Evolutionary conservation across 2,113 vertebrate genomes (phyloP).

Genomic region (Pteruthius melanotis): DNA sequence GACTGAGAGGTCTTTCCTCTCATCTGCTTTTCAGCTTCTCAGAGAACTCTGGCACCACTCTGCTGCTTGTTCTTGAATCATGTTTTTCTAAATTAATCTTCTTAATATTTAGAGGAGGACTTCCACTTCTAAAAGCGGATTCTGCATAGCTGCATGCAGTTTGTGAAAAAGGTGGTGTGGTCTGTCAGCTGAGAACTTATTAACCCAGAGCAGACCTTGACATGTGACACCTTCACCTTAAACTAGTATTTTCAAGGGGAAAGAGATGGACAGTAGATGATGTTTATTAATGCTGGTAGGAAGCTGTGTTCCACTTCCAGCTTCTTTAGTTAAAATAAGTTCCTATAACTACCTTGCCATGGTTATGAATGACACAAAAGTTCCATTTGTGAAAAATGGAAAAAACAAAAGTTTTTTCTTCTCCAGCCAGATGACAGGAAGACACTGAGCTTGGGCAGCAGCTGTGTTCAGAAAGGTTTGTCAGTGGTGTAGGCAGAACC

Average conservation of each 20-base stretch:
- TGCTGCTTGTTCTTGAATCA: neutral
- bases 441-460: slow-evolving; percentile 17
- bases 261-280: neutral
- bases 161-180: neutral
- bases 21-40: neutral
- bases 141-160: neutral
- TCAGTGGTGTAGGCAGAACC: slow-evolving; percentile 41
- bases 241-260: neutral
- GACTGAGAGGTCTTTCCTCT: neutral
- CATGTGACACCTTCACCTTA: neutral
- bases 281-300: neutral
- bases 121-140: neutral
- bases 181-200: neutral
- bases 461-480: slow-evolving; percentile 17
- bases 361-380: neutral
- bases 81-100: neutral
- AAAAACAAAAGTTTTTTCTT: neutral
- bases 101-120: neutral
- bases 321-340: neutral
- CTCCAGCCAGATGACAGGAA: slow-evolving; percentile 30
- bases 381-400: too few relatives aligned
- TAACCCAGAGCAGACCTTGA: neutral
- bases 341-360: neutral
- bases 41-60: neutral
- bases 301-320: neutral